These are phyloP conservation scores for Zaprionus lineosus DNA, from an alignment of 2,888 invertebrate species.

Conservation along the genomic window DNA sequence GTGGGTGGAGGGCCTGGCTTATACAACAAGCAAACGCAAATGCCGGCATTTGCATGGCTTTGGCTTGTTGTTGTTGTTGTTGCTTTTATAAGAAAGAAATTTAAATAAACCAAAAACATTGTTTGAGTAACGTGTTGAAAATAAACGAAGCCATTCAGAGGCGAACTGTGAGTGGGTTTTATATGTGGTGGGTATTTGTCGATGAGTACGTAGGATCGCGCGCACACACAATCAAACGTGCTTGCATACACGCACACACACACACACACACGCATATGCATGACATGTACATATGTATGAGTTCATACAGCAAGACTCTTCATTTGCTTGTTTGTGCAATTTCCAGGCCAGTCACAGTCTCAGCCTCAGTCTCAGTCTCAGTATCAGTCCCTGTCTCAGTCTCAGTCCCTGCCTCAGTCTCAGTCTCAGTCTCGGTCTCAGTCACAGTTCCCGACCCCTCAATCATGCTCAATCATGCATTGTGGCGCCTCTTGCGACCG, in stretches of 20 bases:
- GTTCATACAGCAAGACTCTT: slow-evolving; percentile 5
- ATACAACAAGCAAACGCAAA: slow-evolving; percentile 65
- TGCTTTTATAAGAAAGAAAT: slow-evolving; percentile 71
- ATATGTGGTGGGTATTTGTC: neutral
- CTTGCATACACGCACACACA: slow-evolving; percentile 6
- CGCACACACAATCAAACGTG: neutral
- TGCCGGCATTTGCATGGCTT: slow-evolving; percentile 72
- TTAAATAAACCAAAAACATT: slow-evolving; percentile 77
- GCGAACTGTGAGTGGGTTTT: slow-evolving; percentile 57
- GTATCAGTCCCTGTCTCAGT: too few species aligned
- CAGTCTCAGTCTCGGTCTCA: too few species aligned
- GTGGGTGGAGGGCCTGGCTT: slow-evolving; percentile 33
- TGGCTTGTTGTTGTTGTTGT: slow-evolving; percentile 44
- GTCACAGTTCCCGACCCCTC: slow-evolving; percentile 39
- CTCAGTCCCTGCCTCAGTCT: too few species aligned
- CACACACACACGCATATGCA: neutral
- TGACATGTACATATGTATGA: neutral
- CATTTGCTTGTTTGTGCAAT: slow-evolving; percentile 42
- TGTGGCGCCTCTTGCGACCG: slow-evolving; percentile 59
- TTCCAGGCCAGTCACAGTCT: slow-evolving; percentile 27
- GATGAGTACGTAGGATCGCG: slow-evolving; percentile 8
- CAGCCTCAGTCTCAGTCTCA: slow-evolving; percentile 29
- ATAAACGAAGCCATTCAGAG: slow-evolving; percentile 75
- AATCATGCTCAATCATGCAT: slow-evolving; percentile 77
- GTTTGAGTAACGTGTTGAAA: slow-evolving; percentile 76